Base-by-base conservation (phyloP, 2,113 vertebrate species). In the Muntiacus muntjak region DNA sequence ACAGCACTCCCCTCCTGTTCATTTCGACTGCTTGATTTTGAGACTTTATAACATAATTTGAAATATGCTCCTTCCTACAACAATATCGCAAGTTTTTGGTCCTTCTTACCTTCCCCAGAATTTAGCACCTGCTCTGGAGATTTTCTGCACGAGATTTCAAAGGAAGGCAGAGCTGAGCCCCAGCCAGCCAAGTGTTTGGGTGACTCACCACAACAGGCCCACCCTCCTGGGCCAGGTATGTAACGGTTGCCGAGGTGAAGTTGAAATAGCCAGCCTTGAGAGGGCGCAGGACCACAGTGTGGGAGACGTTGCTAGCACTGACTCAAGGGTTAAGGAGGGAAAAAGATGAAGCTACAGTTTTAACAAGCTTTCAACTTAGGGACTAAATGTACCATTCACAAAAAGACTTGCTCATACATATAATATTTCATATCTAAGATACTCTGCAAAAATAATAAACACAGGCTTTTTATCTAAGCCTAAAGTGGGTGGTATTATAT, bases 191-290 rank as follows among this genome's bases (percentile, higher is more conserved):
- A 26, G 57, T 26, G 45, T 40, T 33, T 23, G 71, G 28, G 14
- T 4, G 57, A 98, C 99, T 99, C 97, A 99, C 99, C 99, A 99
- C 99, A 0, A 99, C 99, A 47, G 99, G 99, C 0, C 99, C 99
- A 0, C 99, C 99, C 91, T 99, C 99, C 98, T 99, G 99, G 0
- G 99, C 99, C 98, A 99, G 98, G 97, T 99, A 99, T 0, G 99
- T 99, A 97, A 99, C 99, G 0, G 99, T 99, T 0, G 99, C 99
- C 0, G 99, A 99, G 57, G 99, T 99, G 98, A 99, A 99, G 98
- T 99, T 99, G 94, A 99, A 99, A 98, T 99, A 99, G 0, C 99
- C 99, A 0, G 99, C 99, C 97, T 99, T 99, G 81, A 99, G 99
- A n/a, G 99, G 99, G 26, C 99, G 98, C 96, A 99, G 83, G 71